Evolutionary conservation across 2,113 vertebrate species (phyloP), one percentile per base, ranked within the genome.

Genomic region (human (Homo sapiens)): DNA sequence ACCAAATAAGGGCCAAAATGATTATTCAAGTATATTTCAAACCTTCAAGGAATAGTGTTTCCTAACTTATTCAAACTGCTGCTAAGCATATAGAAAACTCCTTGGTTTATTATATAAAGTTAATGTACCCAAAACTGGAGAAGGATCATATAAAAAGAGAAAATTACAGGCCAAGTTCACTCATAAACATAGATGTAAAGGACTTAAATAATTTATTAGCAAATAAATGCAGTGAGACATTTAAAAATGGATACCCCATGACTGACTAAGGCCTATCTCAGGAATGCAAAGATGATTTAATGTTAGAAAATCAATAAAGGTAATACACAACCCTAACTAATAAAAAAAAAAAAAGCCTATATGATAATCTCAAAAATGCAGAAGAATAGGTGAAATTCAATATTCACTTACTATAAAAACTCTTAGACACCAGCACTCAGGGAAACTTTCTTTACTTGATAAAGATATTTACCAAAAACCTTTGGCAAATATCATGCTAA

Each of bases 291-390:
- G 75, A 91, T 43, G 6, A 96, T 59, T 95, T 95, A 75, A 72
- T 81, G 89, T 93, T 84, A 95, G 52, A 86, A 97, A 94, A 97
- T 84, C 72, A 91, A 86, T 88, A 84, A 94, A 94, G 61, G 43
- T 59, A 88, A 80, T 64, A 80, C 4, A 72, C 3, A 78, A 78
- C 25, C 64, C 50, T 94, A 61, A 94, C 9, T 93, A n/a, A 76
- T 76, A 50, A 87, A 82, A 14, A 72, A 72, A 40, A 40, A 72
- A 75, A 75, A 80, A 80, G 52, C 8, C 25, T 14, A 79, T 30
- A 2, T 61, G 18, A 92, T 55, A 59, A 94, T 78, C n/a, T 80
- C 64, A 52, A 94, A 97, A 94, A 72, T 73, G 12, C 1, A 89
- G 55, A 66, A 75, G n/a, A 76, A 45, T 35, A 95, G 23, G 78